Conservation (phyloP, 2,888 invertebrate species). For the Leptothorax acervorum region DNA sequence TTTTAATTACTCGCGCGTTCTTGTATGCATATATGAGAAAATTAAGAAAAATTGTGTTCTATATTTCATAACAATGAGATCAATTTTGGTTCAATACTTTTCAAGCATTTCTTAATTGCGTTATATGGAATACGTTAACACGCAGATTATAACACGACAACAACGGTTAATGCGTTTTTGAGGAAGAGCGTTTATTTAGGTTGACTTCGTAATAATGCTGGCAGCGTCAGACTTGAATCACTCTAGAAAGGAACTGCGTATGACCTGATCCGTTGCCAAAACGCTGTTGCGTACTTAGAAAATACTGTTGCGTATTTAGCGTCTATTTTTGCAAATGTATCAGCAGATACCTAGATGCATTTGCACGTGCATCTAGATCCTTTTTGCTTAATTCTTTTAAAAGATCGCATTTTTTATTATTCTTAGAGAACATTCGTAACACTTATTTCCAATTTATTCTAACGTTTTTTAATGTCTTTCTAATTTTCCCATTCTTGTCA, state of each 20-base stretch:
- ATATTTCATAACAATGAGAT: not conserved
- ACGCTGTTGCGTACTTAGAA: slow-evolving; percentile 47
- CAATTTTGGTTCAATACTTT: not conserved
- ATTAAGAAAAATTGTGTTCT: not conserved
- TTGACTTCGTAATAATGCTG: slow-evolving; percentile 32
- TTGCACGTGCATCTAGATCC: slow-evolving; percentile 1
- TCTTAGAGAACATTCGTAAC: not conserved
- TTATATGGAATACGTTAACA: not conserved
- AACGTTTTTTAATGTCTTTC: not conserved
- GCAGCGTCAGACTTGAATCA: slow-evolving; percentile 29
- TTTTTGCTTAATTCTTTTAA: not conserved
- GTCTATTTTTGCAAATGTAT: slow-evolving; percentile 42
- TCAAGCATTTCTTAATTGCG: not conserved
- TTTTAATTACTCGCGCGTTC: not conserved
- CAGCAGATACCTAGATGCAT: not conserved
- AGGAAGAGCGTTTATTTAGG: slow-evolving; percentile 31
- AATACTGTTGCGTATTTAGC: slow-evolving; percentile 46
- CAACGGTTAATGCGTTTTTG: slow-evolving; percentile 6
- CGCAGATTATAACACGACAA: not conserved
- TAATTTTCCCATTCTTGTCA: not conserved
- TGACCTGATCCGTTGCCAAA: slow-evolving; percentile 51
- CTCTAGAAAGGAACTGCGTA: slow-evolving; percentile 42
- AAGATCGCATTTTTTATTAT: not conserved
- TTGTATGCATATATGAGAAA: not conserved
- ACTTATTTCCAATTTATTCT: not conserved